Base-by-base conservation (phyloP, 2,888 invertebrate species). In the Theristus sp. region DNA sequence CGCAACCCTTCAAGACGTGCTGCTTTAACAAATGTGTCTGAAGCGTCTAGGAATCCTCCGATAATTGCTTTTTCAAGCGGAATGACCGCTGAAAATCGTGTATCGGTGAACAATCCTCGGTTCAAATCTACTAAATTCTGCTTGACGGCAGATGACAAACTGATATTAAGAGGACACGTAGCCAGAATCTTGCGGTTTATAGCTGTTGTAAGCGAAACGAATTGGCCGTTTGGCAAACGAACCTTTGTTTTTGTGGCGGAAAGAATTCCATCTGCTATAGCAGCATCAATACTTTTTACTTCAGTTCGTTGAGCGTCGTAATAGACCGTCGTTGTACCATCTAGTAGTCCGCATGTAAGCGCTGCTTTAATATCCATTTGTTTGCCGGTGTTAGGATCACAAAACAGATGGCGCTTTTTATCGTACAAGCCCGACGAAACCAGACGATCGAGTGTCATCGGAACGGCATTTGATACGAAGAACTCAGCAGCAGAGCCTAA, bases 61-160 rank as follows among this genome's bases (percentile, higher is more conserved):
- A 82, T 81, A 65, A 89, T 83, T 60, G 87, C 87, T 71, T 84
- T 83, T 66, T 83, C 79, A 69, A 89, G 80, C 69, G 87, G 83
- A 68, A 82, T 79, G 68, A 88, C 68, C 80, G 81, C 56, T 22
- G 59, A 60, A 22, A 64, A 56, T 22, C 58, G 38, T 59, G 85
- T 82, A 75, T 87, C 85, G 78, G 86, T 87, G 49, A 88, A 82
- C 63, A 88, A 84, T 46, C 86, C 86, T 68, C 85, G 84, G n/a
- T 85, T 85, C n/a, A 87, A 84, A 77, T 89, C 87, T 6, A 57
- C 10, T 10, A 30, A 3, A 13, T 22, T 20, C 10, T 13, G 17
- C 31, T 29, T 31, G 38, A 57, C 2, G 13, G 57, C 57, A 3
- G 20, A 26, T 2, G 55, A 25, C 6, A 27, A 26, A 10, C 2